phyloP scores from a whole-genome alignment of 2,797 vertebrate species.

The Somateria mollissima region DNA sequence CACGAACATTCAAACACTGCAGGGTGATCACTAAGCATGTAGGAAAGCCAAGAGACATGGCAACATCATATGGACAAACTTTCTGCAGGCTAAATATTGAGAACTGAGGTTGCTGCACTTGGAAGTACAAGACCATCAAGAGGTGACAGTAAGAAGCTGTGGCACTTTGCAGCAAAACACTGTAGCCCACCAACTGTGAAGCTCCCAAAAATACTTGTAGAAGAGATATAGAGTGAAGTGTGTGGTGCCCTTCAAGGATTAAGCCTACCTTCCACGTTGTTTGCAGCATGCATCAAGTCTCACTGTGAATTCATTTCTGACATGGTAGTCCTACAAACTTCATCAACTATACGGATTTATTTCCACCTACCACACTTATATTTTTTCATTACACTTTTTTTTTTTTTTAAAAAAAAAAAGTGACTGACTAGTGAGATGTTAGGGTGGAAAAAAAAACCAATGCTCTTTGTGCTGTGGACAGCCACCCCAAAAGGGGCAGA shows the following conservation, averaged over 20 bases:
- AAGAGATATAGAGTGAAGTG: not conserved
- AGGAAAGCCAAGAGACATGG: not conserved
- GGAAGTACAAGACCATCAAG: conserved; percentile 15
- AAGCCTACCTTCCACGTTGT: not conserved
- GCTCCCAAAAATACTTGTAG: conserved; percentile 19
- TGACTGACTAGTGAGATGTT: not conserved
- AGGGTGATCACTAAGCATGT: not conserved
- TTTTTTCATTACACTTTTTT: not conserved
- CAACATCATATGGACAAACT: not conserved
- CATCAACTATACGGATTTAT: not conserved
- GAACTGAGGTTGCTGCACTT: not conserved
- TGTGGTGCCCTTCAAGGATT: not conserved
- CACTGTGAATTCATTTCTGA: not conserved
- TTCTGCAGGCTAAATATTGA: not conserved
- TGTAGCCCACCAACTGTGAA: not conserved
- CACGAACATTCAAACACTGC: not conserved
- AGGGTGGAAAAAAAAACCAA: not conserved
- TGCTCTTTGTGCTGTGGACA: not conserved
- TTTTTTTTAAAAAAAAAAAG: not conserved
- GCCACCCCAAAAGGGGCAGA: not conserved
- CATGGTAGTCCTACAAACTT: not conserved
- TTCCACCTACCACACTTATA: not conserved
- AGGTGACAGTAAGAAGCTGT: conserved; percentile 19
- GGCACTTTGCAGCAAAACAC: not conserved
- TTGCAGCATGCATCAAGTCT: not conserved